These are phyloP conservation scores for Pocillopora meandrina DNA, from an alignment of 92 coral and sea anemone genomes.

Conservation along the genomic window DNA sequence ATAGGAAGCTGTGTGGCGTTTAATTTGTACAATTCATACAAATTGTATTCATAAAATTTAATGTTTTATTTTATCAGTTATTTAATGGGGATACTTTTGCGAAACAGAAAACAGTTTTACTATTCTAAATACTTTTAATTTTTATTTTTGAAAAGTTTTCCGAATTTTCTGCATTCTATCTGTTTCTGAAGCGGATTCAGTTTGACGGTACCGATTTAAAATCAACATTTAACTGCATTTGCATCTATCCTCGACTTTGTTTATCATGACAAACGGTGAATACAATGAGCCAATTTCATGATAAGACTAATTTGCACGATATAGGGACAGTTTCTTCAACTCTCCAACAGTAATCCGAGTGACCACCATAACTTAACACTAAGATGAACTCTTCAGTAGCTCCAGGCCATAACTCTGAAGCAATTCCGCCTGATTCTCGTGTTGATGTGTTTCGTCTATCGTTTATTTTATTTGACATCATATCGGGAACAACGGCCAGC, in stretches of 20 bases:
- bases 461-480: neutral
- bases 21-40: too few relatives aligned
- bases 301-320: neutral
- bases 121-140: too few relatives aligned
- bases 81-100: too few relatives aligned
- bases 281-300: neutral
- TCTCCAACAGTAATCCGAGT: neutral
- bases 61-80: too few relatives aligned
- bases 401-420: neutral
- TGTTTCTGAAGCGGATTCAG: too few relatives aligned
- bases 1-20: too few relatives aligned
- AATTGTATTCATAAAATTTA: too few relatives aligned
- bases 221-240: neutral
- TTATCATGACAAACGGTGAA: neutral
- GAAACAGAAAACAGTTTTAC: too few relatives aligned
- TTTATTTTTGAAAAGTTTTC: too few relatives aligned
- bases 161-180: too few relatives aligned
- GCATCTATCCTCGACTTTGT: neutral
- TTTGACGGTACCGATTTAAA: neutral
- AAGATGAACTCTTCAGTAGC: conserved; percentile 12
- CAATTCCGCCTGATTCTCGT: neutral
- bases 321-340: neutral
- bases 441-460: neutral
- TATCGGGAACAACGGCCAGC: neutral
- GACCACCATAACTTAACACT: neutral